Base-by-base conservation (phyloP, 2,113 vertebrate genomes). In the Oxygymnocypris stewartii region DNA sequence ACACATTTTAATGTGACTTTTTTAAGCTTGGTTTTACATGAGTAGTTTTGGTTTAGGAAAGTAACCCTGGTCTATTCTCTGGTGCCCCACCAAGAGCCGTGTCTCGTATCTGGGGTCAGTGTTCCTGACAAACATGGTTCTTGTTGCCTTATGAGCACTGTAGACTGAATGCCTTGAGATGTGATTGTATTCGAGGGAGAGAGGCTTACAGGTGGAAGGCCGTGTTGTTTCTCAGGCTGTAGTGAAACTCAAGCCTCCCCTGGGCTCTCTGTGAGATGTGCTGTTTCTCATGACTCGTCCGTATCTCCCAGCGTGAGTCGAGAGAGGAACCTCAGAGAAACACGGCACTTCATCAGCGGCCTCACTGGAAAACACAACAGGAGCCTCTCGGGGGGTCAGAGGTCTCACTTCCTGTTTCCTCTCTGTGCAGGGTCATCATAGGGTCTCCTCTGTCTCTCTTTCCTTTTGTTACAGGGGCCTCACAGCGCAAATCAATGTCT, bases 361-460 rank as follows among this genome's bases (percentile, higher is more conserved):
- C 67, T 87, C 84, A 11, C 86, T 79, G 84, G 85, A 86, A 88
- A 88, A 77, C 86, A 84, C 86, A 67, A 86, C 79, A 69, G 89
- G 88, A 89, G 78, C 89, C 84, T 81, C 84, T 86, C 69, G 79
- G 86, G 42, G 89, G 94, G 93, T 92, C 93, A 94, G 83, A 85
- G 93, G 92, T 93, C 94, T 85, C 87, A 92, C 93, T 96, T 95
- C 95, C 94, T 94, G 94, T 95, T 95, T 95, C 94, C 94, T 94
- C 94, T 94, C 90, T 91, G 88, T 87, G 86, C 89, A 88, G 87
- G 94, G 93, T 95, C 94, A 93, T 91, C 88, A 93, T 87, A 92
- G 92, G 94, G 94, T 93, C 93, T 94, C 85, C 91, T 89, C 89
- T 88, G 90, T 92, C 93, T 88, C 67, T 90, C 89, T 88, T 90